phyloP scores from a whole-genome alignment of 2,113 vertebrate genomes.

The Mesembrinibis cayennensis region DNA sequence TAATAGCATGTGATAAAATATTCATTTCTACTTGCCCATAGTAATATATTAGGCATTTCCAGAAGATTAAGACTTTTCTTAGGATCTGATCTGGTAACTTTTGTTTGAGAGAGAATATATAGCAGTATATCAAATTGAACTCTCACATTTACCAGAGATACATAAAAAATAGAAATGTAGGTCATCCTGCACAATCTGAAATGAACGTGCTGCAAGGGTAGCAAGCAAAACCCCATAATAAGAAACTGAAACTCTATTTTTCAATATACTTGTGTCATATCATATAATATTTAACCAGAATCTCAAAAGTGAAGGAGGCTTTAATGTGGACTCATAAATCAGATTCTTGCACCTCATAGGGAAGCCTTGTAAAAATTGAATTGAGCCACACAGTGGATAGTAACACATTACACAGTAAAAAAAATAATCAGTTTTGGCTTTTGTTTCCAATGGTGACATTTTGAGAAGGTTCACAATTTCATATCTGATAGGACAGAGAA shows the following conservation, averaged over 20 bases:
- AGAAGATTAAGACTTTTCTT: slow-evolving; percentile 22
- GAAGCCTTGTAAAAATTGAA: slow-evolving; percentile 41
- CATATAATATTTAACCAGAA: slow-evolving; percentile 60
- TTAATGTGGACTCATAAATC: slow-evolving; percentile 53
- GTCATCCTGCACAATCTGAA: slow-evolving; percentile 1
- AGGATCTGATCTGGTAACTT: slow-evolving; percentile 23
- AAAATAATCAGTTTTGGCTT: not conserved
- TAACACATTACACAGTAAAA: not conserved
- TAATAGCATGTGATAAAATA: not conserved
- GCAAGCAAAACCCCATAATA: not conserved
- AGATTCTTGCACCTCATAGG: slow-evolving; percentile 27
- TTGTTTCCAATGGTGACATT: slow-evolving; percentile 29
- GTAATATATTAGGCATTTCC: not conserved
- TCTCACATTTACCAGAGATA: slow-evolving; percentile 8
- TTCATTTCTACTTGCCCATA: not conserved
- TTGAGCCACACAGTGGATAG: not conserved
- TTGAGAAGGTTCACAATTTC: slow-evolving; percentile 6
- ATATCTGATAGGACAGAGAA: not conserved
- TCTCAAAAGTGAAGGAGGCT: slow-evolving; percentile 36
- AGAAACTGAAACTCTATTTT: slow-evolving; percentile 40
- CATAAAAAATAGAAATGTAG: slow-evolving; percentile 5
- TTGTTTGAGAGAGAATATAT: slow-evolving; percentile 37
- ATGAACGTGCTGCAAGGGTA: not conserved
- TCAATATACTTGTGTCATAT: slow-evolving; percentile 55
- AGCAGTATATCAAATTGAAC: slow-evolving; percentile 19